A percentile compares a stretch with the other conserved stretches of the same genome.
Conservation (phyloP, 2,888 invertebrate genomes). For the Tortricodes alternella region DNA sequence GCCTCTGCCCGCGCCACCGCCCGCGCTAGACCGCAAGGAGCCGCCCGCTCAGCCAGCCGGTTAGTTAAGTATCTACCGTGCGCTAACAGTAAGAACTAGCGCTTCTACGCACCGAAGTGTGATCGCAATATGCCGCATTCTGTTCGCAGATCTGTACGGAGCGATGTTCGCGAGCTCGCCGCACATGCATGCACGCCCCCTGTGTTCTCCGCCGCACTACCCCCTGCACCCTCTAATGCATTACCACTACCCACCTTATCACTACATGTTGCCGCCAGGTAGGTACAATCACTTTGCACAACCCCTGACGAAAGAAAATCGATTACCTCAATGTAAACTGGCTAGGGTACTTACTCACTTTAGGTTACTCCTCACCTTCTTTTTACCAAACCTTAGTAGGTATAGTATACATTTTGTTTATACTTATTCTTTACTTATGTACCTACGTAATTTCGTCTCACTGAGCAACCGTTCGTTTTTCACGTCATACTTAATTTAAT, state of each 20-base stretch:
- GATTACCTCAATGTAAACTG: neutral
- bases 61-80: slow-evolving; percentile 81
- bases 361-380: no score
- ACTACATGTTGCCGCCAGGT: slow-evolving; percentile 78
- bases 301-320: neutral
- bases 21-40: slow-evolving; percentile 79
- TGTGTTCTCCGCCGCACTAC: slow-evolving; percentile 78
- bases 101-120: slow-evolving; percentile 65
- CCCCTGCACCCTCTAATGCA: slow-evolving; percentile 76
- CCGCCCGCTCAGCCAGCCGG: slow-evolving; percentile 81
- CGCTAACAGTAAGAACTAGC: slow-evolving; percentile 76
- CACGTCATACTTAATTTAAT: no score
- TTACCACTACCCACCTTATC: slow-evolving; percentile 77
- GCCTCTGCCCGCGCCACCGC: slow-evolving; percentile 63
- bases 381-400: no score
- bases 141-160: slow-evolving; percentile 77
- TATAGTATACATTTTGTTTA: no score
- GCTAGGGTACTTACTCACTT: no score
- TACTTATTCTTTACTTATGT: no score
- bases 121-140: slow-evolving; percentile 57
- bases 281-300: slow-evolving; percentile 45
- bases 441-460: no score
- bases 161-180: slow-evolving; percentile 71
- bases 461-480: no score
- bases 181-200: slow-evolving; percentile 75